Base-by-base conservation (phyloP, 2,888 invertebrate species). In the Drosophila lutescens region DNA sequence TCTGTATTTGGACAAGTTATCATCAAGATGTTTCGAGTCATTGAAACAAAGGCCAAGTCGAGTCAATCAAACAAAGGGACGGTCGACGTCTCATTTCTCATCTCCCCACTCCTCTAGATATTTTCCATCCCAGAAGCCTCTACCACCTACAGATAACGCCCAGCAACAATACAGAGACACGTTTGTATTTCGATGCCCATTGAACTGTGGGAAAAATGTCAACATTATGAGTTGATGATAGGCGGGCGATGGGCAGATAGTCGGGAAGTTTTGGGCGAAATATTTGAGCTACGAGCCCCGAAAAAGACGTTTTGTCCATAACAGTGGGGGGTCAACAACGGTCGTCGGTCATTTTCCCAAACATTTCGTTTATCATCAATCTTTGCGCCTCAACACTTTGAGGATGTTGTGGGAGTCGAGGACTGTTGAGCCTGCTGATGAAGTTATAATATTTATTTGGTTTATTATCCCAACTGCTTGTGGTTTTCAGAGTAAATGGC, bases 331-430 rank as follows among this genome's bases (percentile, higher is more conserved):
- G 20, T 55, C 40, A 55, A 30, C 40, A 40, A 17, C n/a, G 47
- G 47, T n/a, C 41, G 34, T 36, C 54, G 72, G 61, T 55, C 73
- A 70, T 30, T 72, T 44, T 30, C 36, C n/a, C 46, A 40, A 57
- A 44, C 54, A 57, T 67, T 79, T 77, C 68, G 74, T 60, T 73
- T 82, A 89, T 88, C 89, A 90, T 90, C 89, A 90, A 90, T 90
- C 89, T 90, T 88, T 85, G 70, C 78, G 77, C 80, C 85, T 88
- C 86, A 89, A 83, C 90, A 90, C 90, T 83, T 84, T 53, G 57
- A 60, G 60, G 51, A 40, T 36, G 38, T 59, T 56, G 46, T 20
- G 51, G 54, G 47, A 59, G 51, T 38, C 44, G 32, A 53, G 49
- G 56, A 41, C 56, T 60, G 55, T 54, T 54, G 80, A 72, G 74